phyloP scores from a whole-genome alignment of 2,888 invertebrate species.

The Pandemis heparana region DNA sequence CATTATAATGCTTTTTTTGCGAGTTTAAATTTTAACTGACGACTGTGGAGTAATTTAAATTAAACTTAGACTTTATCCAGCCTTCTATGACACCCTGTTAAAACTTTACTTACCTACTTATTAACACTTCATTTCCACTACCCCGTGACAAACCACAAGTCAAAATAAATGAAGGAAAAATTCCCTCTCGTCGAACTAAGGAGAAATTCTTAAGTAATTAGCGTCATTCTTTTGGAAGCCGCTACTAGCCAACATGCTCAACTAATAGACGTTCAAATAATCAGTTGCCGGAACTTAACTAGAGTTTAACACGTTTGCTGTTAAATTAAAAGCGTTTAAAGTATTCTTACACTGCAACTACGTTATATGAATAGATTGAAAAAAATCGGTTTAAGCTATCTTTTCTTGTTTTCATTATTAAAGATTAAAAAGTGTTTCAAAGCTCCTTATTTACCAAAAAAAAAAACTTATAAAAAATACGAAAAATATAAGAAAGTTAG shows the following conservation, averaged over 20 bases:
- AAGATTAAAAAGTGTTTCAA: no score
- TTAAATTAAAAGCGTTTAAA: conserved; percentile 54
- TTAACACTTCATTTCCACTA: neutral
- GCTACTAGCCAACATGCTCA: conserved; percentile 32
- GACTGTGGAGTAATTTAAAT: no score
- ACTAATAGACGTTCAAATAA: conserved; percentile 53
- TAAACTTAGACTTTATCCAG: neutral
- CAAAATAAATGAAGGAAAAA: neutral
- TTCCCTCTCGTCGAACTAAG: neutral
- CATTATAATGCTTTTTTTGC: no score
- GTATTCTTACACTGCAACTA: conserved; percentile 31
- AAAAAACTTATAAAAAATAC: no score
- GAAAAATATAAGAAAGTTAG: no score
- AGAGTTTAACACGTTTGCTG: conserved; percentile 56
- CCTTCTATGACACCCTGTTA: neutral
- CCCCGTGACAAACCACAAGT: neutral
- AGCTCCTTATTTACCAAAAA: no score
- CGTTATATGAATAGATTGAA: neutral
- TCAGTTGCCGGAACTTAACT: conserved; percentile 54
- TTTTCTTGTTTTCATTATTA: no score
- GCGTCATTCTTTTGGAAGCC: conserved; percentile 32
- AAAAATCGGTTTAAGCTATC: neutral
- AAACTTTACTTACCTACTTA: neutral
- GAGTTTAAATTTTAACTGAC: no score
- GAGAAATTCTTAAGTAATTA: conserved; percentile 35